Conservation (phyloP, 2,113 vertebrate species). For the Tupaia chinensis region DNA sequence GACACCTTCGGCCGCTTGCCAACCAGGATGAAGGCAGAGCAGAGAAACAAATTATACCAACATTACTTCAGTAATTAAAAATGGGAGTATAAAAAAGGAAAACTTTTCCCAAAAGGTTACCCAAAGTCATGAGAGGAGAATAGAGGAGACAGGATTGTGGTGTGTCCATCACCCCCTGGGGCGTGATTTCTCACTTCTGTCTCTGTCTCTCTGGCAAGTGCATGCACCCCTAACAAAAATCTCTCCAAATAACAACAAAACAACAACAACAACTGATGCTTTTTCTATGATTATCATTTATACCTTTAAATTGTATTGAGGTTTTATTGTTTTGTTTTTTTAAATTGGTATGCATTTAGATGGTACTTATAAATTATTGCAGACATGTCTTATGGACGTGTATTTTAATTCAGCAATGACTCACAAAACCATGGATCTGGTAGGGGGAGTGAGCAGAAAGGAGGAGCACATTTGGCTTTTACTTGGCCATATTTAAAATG, state of each 20-base stretch:
- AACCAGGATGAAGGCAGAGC: slow-evolving; percentile 50
- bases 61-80: slow-evolving; percentile 43
- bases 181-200: too few species aligned
- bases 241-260: too few species aligned
- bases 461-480: neutral
- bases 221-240: too few species aligned
- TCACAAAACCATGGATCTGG: neutral
- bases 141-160: too few species aligned
- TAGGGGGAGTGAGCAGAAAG: neutral
- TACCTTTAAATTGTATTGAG: too few species aligned
- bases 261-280: too few species aligned
- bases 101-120: slow-evolving; percentile 30
- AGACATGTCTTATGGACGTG: neutral
- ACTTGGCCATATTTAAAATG: neutral
- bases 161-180: too few species aligned
- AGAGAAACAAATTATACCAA: slow-evolving; percentile 57
- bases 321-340: neutral
- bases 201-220: too few species aligned
- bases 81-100: slow-evolving; percentile 18
- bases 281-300: too few species aligned
- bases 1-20: slow-evolving; percentile 55
- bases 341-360: neutral
- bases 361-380: neutral
- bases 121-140: neutral
- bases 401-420: neutral